Evolutionary conservation across 2,113 vertebrate genomes (phyloP).

Genomic region (Dipodomys ordii): DNA sequence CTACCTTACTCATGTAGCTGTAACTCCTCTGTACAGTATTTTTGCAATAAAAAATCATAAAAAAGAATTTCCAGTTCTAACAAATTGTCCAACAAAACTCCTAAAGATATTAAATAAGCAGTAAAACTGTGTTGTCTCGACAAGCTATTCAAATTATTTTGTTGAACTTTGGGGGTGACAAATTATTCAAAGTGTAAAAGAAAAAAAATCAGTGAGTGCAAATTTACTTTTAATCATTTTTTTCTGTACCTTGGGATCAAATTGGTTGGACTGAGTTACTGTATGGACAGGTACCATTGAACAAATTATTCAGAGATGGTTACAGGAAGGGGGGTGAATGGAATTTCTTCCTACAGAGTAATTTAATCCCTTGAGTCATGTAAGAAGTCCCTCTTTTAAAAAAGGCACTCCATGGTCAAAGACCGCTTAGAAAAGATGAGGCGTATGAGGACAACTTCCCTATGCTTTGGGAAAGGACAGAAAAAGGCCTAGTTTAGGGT

Average conservation of each 20-base stretch:
- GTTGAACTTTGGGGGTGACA: neutral
- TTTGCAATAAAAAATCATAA: too few species aligned
- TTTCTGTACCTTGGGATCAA: neutral
- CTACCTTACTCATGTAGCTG: too few species aligned
- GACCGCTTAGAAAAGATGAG: neutral
- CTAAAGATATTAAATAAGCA: neutral
- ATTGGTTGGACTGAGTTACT: neutral
- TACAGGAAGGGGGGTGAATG: neutral
- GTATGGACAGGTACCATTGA: neutral
- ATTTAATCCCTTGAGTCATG: neutral
- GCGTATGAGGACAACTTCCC: neutral
- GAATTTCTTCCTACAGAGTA: neutral
- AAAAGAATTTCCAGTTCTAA: neutral
- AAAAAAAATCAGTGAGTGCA: neutral
- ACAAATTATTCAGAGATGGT: neutral
- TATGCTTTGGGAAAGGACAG: neutral
- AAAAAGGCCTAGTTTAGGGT: neutral
- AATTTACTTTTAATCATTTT: neutral
- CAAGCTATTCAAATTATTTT: too few species aligned
- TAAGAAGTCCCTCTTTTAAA: neutral
- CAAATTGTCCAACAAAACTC: neutral
- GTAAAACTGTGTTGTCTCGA: too few species aligned
- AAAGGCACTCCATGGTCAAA: neutral
- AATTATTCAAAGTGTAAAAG: neutral
- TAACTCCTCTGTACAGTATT: too few species aligned